Evolutionary conservation across 2,113 vertebrate genomes (phyloP).

Genomic region (Actenoides hombroni): DNA sequence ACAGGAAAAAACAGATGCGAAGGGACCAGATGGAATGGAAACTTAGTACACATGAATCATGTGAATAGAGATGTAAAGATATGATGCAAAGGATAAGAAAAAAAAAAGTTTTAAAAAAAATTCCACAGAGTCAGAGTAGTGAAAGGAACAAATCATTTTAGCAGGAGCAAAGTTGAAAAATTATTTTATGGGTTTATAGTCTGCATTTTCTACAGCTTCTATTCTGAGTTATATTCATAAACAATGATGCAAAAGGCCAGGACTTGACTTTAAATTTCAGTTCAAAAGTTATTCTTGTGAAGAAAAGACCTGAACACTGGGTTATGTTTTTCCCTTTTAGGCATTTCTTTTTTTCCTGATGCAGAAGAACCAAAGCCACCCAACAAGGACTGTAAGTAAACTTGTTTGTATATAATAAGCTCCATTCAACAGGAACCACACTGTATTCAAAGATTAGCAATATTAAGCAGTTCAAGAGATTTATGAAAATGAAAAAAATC

Average conservation of each 20-base stretch:
- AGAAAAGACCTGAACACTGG: background rate
- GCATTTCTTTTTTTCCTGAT: conserved; percentile 54
- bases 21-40: background rate
- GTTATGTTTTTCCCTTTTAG: background rate
- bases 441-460: background rate
- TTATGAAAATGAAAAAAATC: background rate
- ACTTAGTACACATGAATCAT: background rate
- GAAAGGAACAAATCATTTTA: background rate
- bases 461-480: background rate
- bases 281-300: background rate
- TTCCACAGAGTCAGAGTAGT: background rate
- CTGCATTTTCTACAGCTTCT: background rate
- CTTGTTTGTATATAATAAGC: background rate
- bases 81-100: background rate
- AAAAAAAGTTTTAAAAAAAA: background rate
- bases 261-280: background rate
- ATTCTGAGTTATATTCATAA: background rate
- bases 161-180: background rate
- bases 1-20: background rate
- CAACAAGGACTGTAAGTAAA: conserved; percentile 61
- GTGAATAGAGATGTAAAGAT: background rate
- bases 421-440: background rate
- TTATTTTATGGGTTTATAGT: background rate
- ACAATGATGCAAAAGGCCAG: background rate
- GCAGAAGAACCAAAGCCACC: conserved; percentile 42